These are phyloP conservation scores for Austrofundulus limnaeus DNA, from an alignment of 2,113 vertebrate species.

Conservation along the genomic window DNA sequence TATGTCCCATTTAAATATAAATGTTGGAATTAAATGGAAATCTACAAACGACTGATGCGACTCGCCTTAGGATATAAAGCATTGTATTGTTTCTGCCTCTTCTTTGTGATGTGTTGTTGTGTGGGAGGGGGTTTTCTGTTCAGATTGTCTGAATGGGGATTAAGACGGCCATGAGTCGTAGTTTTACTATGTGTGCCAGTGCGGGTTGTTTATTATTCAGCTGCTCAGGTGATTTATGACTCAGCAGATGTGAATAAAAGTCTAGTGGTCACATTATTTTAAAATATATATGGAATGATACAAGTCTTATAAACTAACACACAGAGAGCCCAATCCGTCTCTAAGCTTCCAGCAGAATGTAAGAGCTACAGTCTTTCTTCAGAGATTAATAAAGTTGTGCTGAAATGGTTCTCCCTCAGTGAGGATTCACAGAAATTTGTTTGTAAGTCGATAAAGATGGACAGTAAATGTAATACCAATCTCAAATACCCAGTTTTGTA, in stretches of 20 bases:
- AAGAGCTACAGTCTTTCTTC: constrained; percentile 1
- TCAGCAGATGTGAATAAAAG: constrained; percentile 22
- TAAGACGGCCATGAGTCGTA: not conserved
- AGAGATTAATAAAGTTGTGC: not conserved
- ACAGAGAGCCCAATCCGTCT: constrained; percentile 17
- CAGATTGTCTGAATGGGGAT: not conserved
- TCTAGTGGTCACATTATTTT: constrained; percentile 19
- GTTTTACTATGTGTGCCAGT: not conserved
- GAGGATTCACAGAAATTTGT: not conserved
- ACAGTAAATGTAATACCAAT: not conserved
- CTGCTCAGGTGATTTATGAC: constrained; percentile 14
- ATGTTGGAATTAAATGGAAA: no score
- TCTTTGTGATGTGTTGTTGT: no score
- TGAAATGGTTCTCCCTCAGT: not conserved
- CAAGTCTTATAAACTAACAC: constrained; percentile 15
- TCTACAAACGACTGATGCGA: no score
- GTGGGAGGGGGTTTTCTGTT: no score
- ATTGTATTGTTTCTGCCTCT: no score
- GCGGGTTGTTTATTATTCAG: constrained; percentile 12
- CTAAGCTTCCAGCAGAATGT: not conserved
- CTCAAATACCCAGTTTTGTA: not conserved
- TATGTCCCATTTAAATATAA: no score
- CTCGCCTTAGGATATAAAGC: no score
- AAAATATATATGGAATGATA: constrained; percentile 16
- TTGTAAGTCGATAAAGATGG: constrained; percentile 12